Percentiles rank a stretch among this genome's conserved stretches.
Evolutionary conservation across 1,140 invertebrate species (phyloP).

Genomic region (Ooceraea biroi): DNA sequence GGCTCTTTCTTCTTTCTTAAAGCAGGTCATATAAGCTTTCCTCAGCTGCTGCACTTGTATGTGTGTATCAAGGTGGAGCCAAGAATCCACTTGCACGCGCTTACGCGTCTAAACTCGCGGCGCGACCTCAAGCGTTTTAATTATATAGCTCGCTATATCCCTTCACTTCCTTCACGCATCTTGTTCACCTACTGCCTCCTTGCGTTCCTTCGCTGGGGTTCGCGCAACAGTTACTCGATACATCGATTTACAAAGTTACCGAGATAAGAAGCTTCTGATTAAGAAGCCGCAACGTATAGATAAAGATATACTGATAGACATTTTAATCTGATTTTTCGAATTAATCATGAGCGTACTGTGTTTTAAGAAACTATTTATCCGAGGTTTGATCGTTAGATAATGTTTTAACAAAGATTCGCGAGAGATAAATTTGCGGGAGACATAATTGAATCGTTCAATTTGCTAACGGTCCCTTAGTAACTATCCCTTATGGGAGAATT

Average conservation of each 20-base stretch:
- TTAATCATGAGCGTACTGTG: too few relatives aligned
- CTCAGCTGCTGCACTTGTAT: slow-evolving; percentile 60
- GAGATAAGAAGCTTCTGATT: neutral
- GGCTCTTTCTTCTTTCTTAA: slow-evolving; percentile 33
- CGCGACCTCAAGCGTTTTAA: slow-evolving; percentile 74
- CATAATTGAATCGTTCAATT: neutral
- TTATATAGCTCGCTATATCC: slow-evolving; percentile 71
- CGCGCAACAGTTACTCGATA: slow-evolving; percentile 35
- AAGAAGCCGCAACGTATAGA: neutral
- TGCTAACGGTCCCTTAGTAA: neutral
- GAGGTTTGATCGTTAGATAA: neutral
- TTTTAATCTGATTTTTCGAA: neutral
- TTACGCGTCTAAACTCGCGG: slow-evolving; percentile 68
- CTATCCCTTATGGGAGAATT: neutral
- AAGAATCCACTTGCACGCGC: slow-evolving; percentile 75
- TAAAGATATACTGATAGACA: neutral
- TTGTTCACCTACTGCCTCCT: slow-evolving; percentile 13
- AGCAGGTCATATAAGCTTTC: slow-evolving; percentile 44
- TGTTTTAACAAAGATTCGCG: neutral
- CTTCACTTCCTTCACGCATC: slow-evolving; percentile 33
- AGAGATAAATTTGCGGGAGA: neutral
- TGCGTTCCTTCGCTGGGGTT: neutral
- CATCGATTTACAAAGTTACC: neutral
- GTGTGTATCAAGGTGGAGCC: slow-evolving; percentile 56
- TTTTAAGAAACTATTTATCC: neutral